phyloP scores from a whole-genome alignment of 2,797 vertebrate genomes.

The Alca torda region DNA sequence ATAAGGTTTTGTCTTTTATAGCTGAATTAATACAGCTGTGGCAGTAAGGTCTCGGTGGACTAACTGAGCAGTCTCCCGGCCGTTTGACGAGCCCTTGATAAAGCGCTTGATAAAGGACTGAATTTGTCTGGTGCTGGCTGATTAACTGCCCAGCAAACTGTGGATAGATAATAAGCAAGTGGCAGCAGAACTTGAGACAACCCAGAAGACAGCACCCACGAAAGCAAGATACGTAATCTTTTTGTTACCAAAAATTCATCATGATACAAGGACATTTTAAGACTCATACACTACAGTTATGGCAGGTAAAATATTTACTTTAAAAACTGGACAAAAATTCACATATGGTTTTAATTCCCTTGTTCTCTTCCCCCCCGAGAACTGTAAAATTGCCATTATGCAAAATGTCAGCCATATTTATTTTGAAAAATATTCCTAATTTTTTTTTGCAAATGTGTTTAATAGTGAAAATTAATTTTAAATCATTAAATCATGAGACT shows the following conservation, averaged over 20 bases:
- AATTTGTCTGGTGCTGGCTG: neutral
- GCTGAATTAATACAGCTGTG: neutral
- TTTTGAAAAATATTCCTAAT: neutral
- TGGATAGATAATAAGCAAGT: neutral
- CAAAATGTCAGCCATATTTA: neutral
- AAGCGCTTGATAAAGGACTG: neutral
- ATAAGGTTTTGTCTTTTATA: neutral
- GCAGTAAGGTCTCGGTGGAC: neutral
- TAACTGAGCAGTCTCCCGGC: neutral
- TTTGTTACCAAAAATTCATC: neutral
- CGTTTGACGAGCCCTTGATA: neutral
- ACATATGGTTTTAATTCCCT: accelerated
- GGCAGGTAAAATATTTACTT: neutral
- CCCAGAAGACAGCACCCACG: neutral
- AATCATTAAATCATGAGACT: conserved; percentile 21
- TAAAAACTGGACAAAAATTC: neutral
- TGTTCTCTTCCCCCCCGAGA: neutral
- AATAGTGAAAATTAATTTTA: conserved; percentile 39
- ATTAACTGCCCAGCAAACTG: neutral
- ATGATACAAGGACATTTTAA: accelerated
- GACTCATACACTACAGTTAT: accelerated
- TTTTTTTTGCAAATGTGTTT: neutral
- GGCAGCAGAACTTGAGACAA: neutral
- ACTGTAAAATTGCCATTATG: neutral
- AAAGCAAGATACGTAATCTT: neutral